Conservation (phyloP, 2,888 invertebrate genomes). For the Zygaena filipendulae region DNA sequence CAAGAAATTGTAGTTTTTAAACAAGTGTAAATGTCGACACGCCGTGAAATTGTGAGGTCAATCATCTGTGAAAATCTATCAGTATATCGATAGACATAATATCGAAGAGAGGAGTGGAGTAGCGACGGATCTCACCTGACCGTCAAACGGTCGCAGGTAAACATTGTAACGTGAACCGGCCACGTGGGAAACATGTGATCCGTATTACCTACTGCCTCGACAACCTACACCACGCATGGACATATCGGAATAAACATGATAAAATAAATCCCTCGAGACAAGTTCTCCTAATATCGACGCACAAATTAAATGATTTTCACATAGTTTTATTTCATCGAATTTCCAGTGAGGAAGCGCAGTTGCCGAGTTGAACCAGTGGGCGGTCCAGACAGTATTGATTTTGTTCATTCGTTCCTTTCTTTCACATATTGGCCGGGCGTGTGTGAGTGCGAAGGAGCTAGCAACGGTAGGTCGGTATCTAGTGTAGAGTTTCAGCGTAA, state of each 20-base stretch:
- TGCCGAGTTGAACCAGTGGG: constrained; percentile 59
- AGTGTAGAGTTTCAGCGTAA: constrained; percentile 62
- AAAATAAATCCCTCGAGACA: constrained; percentile 14
- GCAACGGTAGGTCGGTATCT: constrained; percentile 43
- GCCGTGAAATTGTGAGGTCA: no score
- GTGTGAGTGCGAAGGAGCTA: constrained; percentile 38
- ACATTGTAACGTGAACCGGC: constrained; percentile 61
- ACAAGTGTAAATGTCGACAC: no score
- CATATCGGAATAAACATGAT: constrained; percentile 7
- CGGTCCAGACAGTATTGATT: constrained; percentile 68
- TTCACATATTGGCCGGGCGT: constrained; percentile 22
- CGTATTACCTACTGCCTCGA: constrained; percentile 6
- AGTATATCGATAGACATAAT: no score
- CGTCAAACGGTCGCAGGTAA: constrained; percentile 57
- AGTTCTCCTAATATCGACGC: constrained; percentile 31
- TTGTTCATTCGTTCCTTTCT: constrained; percentile 47
- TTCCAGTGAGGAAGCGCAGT: constrained; percentile 64
- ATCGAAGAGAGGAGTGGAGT: constrained; percentile 25
- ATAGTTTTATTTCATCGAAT: constrained; percentile 64
- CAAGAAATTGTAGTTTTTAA: no score
- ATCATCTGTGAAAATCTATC: no score
- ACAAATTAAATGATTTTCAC: constrained; percentile 58
- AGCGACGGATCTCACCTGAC: constrained; percentile 49
- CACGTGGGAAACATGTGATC: constrained; percentile 57
- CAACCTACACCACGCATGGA: constrained; percentile 7